Percentiles rank a stretch among this genome's conserved stretches.
phyloP scores from a whole-genome alignment of 2,888 invertebrate genomes.

The Teleiodes luculella region DNA sequence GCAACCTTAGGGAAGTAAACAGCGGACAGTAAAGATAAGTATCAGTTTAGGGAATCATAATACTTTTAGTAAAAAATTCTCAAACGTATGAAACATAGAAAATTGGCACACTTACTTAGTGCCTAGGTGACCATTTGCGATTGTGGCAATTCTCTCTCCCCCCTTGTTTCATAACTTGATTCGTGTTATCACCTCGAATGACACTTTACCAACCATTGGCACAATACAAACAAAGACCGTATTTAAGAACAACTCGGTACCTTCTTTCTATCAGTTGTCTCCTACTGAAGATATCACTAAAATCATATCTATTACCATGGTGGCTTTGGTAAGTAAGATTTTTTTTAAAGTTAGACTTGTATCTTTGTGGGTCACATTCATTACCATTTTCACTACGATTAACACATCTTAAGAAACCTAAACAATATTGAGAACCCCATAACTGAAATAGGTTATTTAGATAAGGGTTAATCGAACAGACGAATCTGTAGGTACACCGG shows the following conservation, averaged over 20 bases:
- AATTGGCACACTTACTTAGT: neutral
- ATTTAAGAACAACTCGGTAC: slow-evolving; percentile 53
- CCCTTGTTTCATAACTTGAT: slow-evolving; percentile 44
- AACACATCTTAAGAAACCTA: no score
- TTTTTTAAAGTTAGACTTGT: no score
- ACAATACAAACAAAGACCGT: slow-evolving; percentile 56
- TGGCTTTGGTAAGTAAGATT: slow-evolving; percentile 50
- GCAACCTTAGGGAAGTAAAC: no score
- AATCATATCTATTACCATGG: slow-evolving; percentile 36
- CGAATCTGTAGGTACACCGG: no score
- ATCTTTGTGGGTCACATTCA: no score
- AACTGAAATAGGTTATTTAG: no score
- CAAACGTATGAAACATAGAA: neutral
- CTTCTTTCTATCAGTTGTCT: slow-evolving; percentile 38
- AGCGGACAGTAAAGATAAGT: no score
- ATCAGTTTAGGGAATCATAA: no score
- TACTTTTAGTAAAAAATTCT: no score
- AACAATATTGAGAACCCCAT: no score
- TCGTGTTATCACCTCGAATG: slow-evolving; percentile 61
- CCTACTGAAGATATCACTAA: neutral
- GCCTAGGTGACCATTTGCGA: neutral
- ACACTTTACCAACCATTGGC: slow-evolving; percentile 48
- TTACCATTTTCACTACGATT: no score
- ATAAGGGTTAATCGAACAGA: no score
- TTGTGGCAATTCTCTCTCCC: neutral